phyloP scores from a whole-genome alignment of 1,140 invertebrate species.

The Pygmarrhopalites habei region DNA sequence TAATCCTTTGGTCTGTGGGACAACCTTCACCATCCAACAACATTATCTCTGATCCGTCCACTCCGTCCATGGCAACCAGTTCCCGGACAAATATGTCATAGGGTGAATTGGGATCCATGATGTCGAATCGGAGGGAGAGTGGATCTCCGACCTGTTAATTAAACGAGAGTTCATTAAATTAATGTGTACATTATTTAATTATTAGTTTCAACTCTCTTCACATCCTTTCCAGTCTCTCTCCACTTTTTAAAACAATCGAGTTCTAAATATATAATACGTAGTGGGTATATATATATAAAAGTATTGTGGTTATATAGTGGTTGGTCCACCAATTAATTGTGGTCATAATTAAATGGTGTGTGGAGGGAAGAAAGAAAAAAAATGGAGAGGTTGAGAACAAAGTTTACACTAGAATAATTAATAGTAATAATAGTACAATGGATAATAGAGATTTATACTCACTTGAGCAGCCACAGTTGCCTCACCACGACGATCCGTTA shows the following conservation, averaged over 20 bases:
- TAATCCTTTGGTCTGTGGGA: slow-evolving; percentile 84
- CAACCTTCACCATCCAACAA: slow-evolving; percentile 86
- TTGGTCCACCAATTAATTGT: no score
- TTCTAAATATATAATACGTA: neutral
- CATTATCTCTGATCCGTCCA: slow-evolving; percentile 83
- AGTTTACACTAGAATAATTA: neutral
- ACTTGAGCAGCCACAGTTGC: slow-evolving; percentile 46
- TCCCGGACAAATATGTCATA: slow-evolving; percentile 92
- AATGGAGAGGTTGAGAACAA: neutral
- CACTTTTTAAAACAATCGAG: neutral
- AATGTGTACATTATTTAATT: neutral
- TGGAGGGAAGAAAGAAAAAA: no score
- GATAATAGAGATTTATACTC: slow-evolving; percentile 6
- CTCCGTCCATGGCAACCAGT: slow-evolving; percentile 86
- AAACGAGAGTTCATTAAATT: neutral
- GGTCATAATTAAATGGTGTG: no score
- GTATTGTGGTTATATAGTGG: no score
- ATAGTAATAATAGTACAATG: neutral
- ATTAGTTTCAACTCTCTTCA: no score
- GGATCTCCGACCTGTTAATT: slow-evolving; percentile 78
- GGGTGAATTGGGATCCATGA: slow-evolving; percentile 76
- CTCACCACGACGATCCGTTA: slow-evolving; percentile 50
- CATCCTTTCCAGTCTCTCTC: no score
- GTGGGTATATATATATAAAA: no score
- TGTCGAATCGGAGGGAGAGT: slow-evolving; percentile 81